phyloP scores from a whole-genome alignment of 2,113 vertebrate genomes.

The Mormyrus iriodes region DNA sequence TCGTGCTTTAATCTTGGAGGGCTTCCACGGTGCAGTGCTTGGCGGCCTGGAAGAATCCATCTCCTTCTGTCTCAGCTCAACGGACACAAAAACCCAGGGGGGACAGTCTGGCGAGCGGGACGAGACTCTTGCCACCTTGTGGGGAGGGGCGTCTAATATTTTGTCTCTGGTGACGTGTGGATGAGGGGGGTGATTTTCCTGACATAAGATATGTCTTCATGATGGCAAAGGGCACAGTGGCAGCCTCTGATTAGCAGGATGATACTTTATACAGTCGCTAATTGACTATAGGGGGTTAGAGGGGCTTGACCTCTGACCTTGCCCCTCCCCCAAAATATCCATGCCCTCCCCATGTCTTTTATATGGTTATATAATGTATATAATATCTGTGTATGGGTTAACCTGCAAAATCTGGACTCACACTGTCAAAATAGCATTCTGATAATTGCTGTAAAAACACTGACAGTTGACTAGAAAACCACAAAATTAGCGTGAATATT shows the following conservation, averaged over 20 bases:
- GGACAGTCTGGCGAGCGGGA: not conserved
- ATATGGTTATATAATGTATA: not conserved
- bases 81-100: not conserved
- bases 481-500: not conserved
- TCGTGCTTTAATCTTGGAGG: constrained; percentile 1
- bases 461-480: not conserved
- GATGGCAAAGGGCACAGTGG: not conserved
- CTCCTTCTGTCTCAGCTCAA: not conserved
- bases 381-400: not conserved
- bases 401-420: not conserved
- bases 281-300: not conserved
- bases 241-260: not conserved
- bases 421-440: not conserved
- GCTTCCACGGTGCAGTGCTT: not conserved
- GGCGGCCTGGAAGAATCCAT: not conserved
- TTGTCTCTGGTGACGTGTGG: not conserved
- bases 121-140: not conserved
- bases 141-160: not conserved
- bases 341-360: not conserved
- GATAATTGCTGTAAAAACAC: not conserved
- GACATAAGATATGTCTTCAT: not conserved
- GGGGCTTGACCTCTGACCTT: not conserved
- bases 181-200: not conserved
- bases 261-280: not conserved
- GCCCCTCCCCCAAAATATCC: not conserved